phyloP scores from a whole-genome alignment of 2,113 vertebrate genomes.

The Pelusios castaneus region DNA sequence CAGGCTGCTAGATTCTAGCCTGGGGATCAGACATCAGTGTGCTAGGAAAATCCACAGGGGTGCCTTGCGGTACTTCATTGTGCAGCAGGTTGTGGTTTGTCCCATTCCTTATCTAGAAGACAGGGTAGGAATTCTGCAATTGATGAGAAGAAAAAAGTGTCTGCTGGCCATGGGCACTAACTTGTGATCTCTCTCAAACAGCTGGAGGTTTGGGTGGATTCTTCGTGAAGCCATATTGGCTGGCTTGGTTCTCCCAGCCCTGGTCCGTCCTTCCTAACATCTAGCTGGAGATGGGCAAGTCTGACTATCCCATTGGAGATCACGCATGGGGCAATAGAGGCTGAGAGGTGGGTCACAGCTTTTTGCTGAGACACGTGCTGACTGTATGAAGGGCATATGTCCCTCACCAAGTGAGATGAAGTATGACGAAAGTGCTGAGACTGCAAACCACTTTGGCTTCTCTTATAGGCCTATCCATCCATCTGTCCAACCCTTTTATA shows the following conservation, averaged over 20 bases:
- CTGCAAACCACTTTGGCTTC: background rate
- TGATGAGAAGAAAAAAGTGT: background rate
- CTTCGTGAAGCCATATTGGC: background rate
- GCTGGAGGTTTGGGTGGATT: background rate
- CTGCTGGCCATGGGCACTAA: background rate
- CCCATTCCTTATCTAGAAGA: background rate
- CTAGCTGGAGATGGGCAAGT: background rate
- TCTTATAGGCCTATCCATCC: background rate
- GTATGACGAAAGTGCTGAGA: background rate
- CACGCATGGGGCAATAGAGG: background rate
- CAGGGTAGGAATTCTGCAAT: background rate
- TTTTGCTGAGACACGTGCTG: background rate
- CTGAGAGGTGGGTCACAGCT: background rate
- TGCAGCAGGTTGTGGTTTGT: background rate
- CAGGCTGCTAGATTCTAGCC: background rate
- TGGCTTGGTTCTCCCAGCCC: background rate
- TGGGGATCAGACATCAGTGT: background rate
- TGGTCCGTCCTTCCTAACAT: background rate
- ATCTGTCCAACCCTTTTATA: background rate
- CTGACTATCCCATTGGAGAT: background rate
- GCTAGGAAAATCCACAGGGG: background rate
- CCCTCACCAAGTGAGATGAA: background rate
- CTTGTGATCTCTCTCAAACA: background rate
- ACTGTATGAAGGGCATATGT: background rate
- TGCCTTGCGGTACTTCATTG: background rate